Base-by-base conservation (phyloP, 2,888 invertebrate species). In the Eupithecia tripunctaria region DNA sequence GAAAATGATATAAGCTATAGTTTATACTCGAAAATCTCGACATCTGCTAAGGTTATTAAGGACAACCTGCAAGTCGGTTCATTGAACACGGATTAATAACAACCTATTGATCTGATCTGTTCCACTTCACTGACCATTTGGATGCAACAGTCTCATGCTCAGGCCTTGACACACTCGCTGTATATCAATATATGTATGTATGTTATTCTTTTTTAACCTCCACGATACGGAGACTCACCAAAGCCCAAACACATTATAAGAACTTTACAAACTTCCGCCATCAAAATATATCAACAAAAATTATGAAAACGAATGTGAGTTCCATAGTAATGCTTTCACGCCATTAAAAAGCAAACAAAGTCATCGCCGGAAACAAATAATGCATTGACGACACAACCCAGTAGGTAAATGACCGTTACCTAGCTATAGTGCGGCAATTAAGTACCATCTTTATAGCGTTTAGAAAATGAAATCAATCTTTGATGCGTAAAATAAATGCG, bases 401-500 rank as follows among this genome's bases (percentile, higher is more conserved):
- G 60, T 36, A 63, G 18, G 29, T 51, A 43, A 71, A 36, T 67
- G 51, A 38, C 63, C 63, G 68, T 29, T 27, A 64, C 68, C 36
- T 25, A 51, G 21, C 64, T 65, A 59, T 70, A 70, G 12, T 27
- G 66, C 65, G 66, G 65, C 60, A 71, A 65, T 56, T 64, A 36
- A 60, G 56, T 43, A 43, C 32, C 36, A 68, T 51, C 32, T 72
- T 67, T 74, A 68, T 29, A 62, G 43, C 72, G 32, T 32, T 70
- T 70, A 75, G 75, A 76, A 76, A 76, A 75, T 64, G 76, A 78
- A 78, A 78, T 71, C 70, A 60, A 59, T 66, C 66, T 56, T 38
- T 70, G 71, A 74, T 67, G 76, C 76, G 68, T 75, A 72, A 78
- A 76, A n/a, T 27, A 71, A 71, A 76, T 76, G 73, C 74, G 73